phyloP scores from a whole-genome alignment of 92 coral and sea anemone species.

The Paramuricea clavata region DNA sequence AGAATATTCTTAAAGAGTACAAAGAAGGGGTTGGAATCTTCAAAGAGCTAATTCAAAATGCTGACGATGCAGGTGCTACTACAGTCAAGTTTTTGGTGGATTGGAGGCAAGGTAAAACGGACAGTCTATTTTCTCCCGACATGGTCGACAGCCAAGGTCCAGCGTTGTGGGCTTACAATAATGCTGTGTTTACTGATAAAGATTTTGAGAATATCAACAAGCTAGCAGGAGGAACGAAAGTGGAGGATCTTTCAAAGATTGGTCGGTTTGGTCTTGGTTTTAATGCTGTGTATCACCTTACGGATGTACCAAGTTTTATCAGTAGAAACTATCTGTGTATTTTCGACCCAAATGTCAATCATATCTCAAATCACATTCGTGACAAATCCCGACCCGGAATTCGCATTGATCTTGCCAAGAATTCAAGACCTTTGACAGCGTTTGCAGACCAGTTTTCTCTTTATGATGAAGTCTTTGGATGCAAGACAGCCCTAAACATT shows the following conservation, averaged over 20 bases:
- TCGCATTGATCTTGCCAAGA: constrained; percentile 68
- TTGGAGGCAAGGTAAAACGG: constrained; percentile 80
- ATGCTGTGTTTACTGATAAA: constrained; percentile 84
- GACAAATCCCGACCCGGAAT: constrained; percentile 84
- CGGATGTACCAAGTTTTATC: constrained; percentile 87
- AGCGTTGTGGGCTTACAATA: constrained; percentile 90
- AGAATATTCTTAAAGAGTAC: constrained; percentile 86
- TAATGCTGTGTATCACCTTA: constrained; percentile 86
- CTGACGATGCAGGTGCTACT: constrained; percentile 92
- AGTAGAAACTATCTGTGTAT: constrained; percentile 74
- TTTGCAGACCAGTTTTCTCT: constrained; percentile 84
- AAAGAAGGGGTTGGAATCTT: constrained; percentile 90
- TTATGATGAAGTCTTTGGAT: constrained; percentile 85
- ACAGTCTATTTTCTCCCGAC: constrained; percentile 79
- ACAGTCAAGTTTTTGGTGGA: constrained; percentile 78
- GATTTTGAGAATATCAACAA: constrained; percentile 88
- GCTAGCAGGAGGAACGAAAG: constrained; percentile 88
- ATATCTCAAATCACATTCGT: constrained; percentile 76
- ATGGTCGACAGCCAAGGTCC: constrained; percentile 91
- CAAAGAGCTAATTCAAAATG: constrained; percentile 91
- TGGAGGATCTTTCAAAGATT: constrained; percentile 77
- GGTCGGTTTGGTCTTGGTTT: constrained; percentile 94
- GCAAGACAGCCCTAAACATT: constrained; percentile 69
- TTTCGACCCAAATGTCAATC: constrained; percentile 79
- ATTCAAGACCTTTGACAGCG: constrained; percentile 51